Base-by-base conservation (phyloP, 2,888 invertebrate species). In the Cheilosia urbana region DNA sequence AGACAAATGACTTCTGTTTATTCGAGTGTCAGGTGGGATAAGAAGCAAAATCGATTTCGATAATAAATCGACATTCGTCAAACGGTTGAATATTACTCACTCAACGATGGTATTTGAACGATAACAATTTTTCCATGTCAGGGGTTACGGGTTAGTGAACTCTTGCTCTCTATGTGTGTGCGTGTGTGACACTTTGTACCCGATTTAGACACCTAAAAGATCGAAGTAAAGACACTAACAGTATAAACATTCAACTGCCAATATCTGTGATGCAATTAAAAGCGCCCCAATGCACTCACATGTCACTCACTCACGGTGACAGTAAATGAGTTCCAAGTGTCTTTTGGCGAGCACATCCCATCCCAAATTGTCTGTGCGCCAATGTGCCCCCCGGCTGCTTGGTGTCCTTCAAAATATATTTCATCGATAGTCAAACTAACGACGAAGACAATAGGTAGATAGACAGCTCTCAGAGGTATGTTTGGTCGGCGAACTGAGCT, bases 401-500 rank as follows among this genome's bases (percentile, higher is more conserved):
- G 66, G 65, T 72, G 80, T 68, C 65, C 76, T 69, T 75, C 53
- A 76, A 76, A 58, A 47, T 68, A 60, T 57, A 60, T 49, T 66
- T 58, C 60, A 60, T 17, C 73, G 66, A 68, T 55, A 78, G 60
- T 27, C 45, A 11, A 63, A 51, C 57, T 37, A 62, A 30, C n/a
- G 47, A 37, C 15, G 4, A 47, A 71, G 60, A 79, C 65, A 79
- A 66, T 66, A 45, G 63, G 9, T 58, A 40, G 65, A 72, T 72
- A 49, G 65, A 79, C 72, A 51, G 27, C 47, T 40, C 51, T 60
- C 49, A 42, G 42, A 30, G 55, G 21, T 30, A 9, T 15, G 2
- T 17, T 17, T 21, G 21, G 42, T 34, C 34, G 19, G 51, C 13
- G 30, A 58, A 34, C 34, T 68, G 60, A 51, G 13, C 34, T 68